phyloP scores from a whole-genome alignment of 2,113 vertebrate species.

The Nerophis lumbriciformis region DNA sequence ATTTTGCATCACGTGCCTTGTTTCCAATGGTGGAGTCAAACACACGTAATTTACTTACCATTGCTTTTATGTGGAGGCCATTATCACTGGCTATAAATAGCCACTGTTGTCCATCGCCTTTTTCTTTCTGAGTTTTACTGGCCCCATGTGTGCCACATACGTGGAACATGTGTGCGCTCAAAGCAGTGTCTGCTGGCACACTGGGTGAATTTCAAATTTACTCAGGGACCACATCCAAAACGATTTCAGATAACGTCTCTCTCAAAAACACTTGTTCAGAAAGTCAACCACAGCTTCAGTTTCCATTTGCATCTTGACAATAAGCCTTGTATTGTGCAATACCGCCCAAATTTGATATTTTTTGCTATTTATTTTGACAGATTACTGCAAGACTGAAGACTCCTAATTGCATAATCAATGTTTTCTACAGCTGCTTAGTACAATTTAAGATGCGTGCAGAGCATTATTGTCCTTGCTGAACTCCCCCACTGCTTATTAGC shows the following conservation, averaged over 20 bases:
- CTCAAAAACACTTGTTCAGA: slow-evolving; percentile 1
- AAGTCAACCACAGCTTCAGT: not conserved
- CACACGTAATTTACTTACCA: slow-evolving; percentile 61
- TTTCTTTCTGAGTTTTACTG: slow-evolving; percentile 60
- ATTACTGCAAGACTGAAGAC: not conserved
- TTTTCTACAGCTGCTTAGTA: slow-evolving; percentile 17
- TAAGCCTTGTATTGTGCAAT: not conserved
- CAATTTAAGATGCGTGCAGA: slow-evolving; percentile 23
- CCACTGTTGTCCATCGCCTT: slow-evolving; percentile 45
- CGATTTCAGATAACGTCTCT: not conserved
- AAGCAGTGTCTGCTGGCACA: slow-evolving; percentile 11
- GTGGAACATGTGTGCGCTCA: slow-evolving; percentile 57
- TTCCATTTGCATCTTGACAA: not conserved
- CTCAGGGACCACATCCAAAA: slow-evolving; percentile 5
- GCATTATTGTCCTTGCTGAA: slow-evolving; percentile 32
- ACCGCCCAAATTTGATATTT: not conserved
- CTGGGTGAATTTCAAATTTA: slow-evolving; percentile 8
- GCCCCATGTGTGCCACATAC: slow-evolving; percentile 66
- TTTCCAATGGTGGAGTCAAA: slow-evolving; percentile 32
- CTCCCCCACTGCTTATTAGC: slow-evolving; percentile 67
- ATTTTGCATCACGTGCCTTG: slow-evolving; percentile 10
- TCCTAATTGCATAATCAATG: slow-evolving; percentile 2
- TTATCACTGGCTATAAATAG: slow-evolving; percentile 76
- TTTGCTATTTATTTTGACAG: not conserved
- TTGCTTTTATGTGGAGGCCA: slow-evolving; percentile 68